Evolutionary conservation across 2,888 invertebrate species (phyloP).

Genomic region (Metellina segmentata): DNA sequence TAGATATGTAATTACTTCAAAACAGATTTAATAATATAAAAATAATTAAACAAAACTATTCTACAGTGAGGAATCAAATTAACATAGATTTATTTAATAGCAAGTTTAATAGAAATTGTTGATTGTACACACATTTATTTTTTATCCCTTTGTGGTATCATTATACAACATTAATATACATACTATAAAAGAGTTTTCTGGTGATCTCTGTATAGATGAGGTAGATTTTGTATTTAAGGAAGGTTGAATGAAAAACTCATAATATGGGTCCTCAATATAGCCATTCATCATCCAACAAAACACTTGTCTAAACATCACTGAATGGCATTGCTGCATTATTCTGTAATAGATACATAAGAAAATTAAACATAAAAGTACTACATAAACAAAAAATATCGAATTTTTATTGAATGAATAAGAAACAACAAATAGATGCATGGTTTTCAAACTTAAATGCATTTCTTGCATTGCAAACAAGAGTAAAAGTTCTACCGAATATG

Average conservation of each 20-base stretch:
- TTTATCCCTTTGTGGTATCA: too few relatives aligned
- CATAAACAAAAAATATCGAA: background rate
- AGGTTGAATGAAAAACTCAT: conserved; percentile 89
- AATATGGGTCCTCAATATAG: conserved; percentile 87
- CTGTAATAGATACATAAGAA: conserved; percentile 81
- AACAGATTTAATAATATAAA: too few relatives aligned
- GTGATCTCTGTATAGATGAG: background rate
- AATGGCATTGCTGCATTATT: conserved; percentile 88
- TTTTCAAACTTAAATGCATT: too few relatives aligned
- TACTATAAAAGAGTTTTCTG: background rate
- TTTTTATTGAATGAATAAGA: background rate
- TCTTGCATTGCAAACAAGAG: too few relatives aligned
- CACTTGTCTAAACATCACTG: conserved; percentile 90
- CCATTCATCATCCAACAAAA: conserved; percentile 94
- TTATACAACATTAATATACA: background rate
- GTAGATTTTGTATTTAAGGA: background rate
- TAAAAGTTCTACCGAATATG: too few relatives aligned
- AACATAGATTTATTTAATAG: too few relatives aligned
- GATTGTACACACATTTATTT: too few relatives aligned
- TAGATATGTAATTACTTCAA: too few relatives aligned
- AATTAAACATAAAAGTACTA: background rate
- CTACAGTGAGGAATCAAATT: too few relatives aligned
- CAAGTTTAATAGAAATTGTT: too few relatives aligned
- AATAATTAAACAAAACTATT: too few relatives aligned
- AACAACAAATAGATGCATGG: too few relatives aligned